Base-by-base conservation (phyloP, 2,113 vertebrate species). In the Gobiocypris rarus region DNA sequence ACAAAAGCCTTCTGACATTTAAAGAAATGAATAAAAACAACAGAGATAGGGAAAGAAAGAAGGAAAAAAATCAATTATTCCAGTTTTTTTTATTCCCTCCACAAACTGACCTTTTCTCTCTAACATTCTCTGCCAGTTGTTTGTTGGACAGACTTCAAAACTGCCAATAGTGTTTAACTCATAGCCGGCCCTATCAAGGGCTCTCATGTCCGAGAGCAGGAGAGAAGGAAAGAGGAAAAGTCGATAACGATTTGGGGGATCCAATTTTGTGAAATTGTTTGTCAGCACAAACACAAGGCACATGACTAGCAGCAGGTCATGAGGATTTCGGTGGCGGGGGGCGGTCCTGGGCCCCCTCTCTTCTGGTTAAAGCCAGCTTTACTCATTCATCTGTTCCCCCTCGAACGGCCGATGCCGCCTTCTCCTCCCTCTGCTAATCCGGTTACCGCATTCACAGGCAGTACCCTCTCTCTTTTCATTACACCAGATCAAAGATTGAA, bases 61-160 rank as follows among this genome's bases (percentile, higher is more conserved):
- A 38, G 77, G 34, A 19, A 48, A 69, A 70, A 78, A 84, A 87
- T 89, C 88, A 88, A 85, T 85, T 84, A 82, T 86, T 87, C 75
- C 73, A 70, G 48, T 89, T 91, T 74, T 48, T 31, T 79, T 89
- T 91, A 45, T 45, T 11, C 14, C 65, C 90, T 58, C 86, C 86
- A 22, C 63, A 85, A 86, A 74, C 84, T 94, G 92, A 94, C 92
- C 93, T 94, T 94, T 85, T 94, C 91, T 88, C 86, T 79, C 45
- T 75, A 91, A 90, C 89, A 84, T 82, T 67, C 85, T 45, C 86
- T 50, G 77, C 89, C 88, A 80, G 86, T 79, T 83, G 86, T 77
- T 85, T 84, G 83, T 78, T 78, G 86, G 86, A 50, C 43, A 65
- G 80, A 85, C 69, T 87, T 87, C 80, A 87, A 80, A 87, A 69